phyloP scores from a whole-genome alignment of 2,888 invertebrate species.

The Dasysyrphus albostriatus region DNA sequence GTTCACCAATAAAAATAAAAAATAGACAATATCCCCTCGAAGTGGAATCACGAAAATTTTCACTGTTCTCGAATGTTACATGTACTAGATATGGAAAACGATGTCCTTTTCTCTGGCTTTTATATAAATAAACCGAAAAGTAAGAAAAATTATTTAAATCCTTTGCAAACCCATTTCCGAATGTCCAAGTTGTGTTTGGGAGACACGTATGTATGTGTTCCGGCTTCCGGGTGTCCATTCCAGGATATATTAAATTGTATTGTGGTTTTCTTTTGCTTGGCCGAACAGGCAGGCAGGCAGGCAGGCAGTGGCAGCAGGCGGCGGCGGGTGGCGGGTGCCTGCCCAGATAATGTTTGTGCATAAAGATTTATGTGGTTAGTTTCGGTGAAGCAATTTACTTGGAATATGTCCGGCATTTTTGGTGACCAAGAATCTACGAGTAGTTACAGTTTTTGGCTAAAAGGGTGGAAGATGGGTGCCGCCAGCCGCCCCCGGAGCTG shows the following conservation, averaged over 20 bases:
- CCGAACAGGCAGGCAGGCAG: slow-evolving; percentile 57
- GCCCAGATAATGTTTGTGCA: slow-evolving; percentile 73
- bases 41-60: slow-evolving; percentile 33
- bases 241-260: slow-evolving; percentile 73
- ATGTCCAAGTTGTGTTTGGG: slow-evolving; percentile 52
- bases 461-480: no score
- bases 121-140: slow-evolving; percentile 24
- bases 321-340: slow-evolving; percentile 35
- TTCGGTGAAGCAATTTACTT: slow-evolving; percentile 76
- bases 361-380: slow-evolving; percentile 76
- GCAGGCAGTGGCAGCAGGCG: no score
- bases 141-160: slow-evolving; percentile 75
- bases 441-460: slow-evolving; percentile 62
- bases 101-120: slow-evolving; percentile 35
- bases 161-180: slow-evolving; percentile 64
- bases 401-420: slow-evolving; percentile 76
- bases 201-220: slow-evolving; percentile 21
- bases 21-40: slow-evolving; percentile 16
- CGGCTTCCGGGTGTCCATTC: slow-evolving; percentile 48
- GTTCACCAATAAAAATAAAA: not conserved
- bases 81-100: slow-evolving; percentile 3
- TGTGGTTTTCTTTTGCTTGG: slow-evolving; percentile 71
- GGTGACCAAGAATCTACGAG: slow-evolving; percentile 72
- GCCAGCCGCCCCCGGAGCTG: no score
- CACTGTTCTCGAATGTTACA: slow-evolving; percentile 6